These are phyloP conservation scores for Mirounga angustirostris DNA, from an alignment of 2,113 vertebrate species.

Conservation along the genomic window DNA sequence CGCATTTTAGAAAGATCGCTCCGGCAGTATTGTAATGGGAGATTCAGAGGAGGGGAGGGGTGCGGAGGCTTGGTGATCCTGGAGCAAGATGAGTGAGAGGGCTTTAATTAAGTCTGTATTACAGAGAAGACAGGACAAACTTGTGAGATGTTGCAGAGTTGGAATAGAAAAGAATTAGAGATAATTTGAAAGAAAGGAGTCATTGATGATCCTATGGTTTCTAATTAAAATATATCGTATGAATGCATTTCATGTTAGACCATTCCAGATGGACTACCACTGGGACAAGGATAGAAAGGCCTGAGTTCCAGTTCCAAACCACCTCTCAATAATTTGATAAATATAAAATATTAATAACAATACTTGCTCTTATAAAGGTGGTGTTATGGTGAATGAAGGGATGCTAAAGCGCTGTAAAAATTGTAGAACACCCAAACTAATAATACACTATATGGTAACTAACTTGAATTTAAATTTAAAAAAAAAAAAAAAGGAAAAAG, in stretches of 20 bases:
- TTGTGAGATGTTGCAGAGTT: not conserved
- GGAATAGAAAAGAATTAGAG: constrained; percentile 7
- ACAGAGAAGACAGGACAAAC: constrained; percentile 1
- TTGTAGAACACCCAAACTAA: not conserved
- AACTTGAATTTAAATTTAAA: not conserved
- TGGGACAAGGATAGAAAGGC: not conserved
- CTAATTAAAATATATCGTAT: constrained; percentile 4
- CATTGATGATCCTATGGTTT: constrained; percentile 8
- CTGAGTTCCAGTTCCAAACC: not conserved
- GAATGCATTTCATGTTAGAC: not conserved
- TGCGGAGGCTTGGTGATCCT: not conserved
- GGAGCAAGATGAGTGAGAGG: not conserved
- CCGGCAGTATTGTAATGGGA: not conserved
- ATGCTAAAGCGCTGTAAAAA: constrained; percentile 10
- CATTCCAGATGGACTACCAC: not conserved
- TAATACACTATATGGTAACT: not conserved
- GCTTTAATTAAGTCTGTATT: not conserved
- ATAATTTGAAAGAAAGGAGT: not conserved
- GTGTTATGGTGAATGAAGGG: not conserved
- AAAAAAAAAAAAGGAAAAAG: not conserved
- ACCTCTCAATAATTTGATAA: not conserved
- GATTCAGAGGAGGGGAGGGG: not conserved
- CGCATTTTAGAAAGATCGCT: not conserved
- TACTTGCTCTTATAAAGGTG: not conserved
- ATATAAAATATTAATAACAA: not conserved